phyloP scores from a whole-genome alignment of 2,888 invertebrate genomes.

The Oscheius sp. region DNA sequence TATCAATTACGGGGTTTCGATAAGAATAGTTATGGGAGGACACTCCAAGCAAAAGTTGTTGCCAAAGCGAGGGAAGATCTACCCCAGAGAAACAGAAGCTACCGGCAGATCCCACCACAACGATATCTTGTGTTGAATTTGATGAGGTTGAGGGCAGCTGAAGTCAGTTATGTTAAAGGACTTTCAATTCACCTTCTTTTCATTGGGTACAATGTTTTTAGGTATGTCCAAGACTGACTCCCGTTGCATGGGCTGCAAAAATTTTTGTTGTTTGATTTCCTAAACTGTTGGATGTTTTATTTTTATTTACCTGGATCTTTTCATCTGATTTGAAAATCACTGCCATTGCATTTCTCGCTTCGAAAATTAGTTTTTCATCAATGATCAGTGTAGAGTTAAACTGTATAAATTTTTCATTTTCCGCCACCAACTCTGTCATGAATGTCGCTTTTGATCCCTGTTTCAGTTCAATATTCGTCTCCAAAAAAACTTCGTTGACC shows the following conservation, averaged over 20 bases:
- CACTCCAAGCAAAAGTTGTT: slow-evolving; percentile 10
- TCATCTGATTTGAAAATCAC: slow-evolving; percentile 29
- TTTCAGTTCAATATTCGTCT: slow-evolving; percentile 14
- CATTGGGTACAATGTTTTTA: neutral
- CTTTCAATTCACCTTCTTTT: neutral
- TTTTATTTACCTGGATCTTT: neutral
- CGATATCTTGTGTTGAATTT: slow-evolving; percentile 1
- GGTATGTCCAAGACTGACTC: neutral
- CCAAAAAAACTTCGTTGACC: slow-evolving; percentile 34
- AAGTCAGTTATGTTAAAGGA: too few relatives aligned
- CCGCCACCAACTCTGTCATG: slow-evolving; percentile 32
- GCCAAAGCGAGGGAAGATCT: slow-evolving; percentile 17
- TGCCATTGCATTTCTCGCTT: slow-evolving; percentile 41
- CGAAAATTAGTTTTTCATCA: slow-evolving; percentile 33
- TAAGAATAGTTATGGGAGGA: neutral
- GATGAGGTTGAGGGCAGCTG: too few relatives aligned
- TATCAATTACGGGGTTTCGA: neutral
- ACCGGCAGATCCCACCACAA: slow-evolving; percentile 31
- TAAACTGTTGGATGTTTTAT: neutral
- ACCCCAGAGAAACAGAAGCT: slow-evolving; percentile 32
- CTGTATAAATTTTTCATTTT: slow-evolving; percentile 54
- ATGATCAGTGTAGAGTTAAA: slow-evolving; percentile 37
- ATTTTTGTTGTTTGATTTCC: neutral
- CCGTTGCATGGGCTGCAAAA: slow-evolving; percentile 15
- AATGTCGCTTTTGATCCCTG: slow-evolving; percentile 2